phyloP scores from a whole-genome alignment of 2,888 invertebrate genomes.

The Lordiphosa fenestrarum region DNA sequence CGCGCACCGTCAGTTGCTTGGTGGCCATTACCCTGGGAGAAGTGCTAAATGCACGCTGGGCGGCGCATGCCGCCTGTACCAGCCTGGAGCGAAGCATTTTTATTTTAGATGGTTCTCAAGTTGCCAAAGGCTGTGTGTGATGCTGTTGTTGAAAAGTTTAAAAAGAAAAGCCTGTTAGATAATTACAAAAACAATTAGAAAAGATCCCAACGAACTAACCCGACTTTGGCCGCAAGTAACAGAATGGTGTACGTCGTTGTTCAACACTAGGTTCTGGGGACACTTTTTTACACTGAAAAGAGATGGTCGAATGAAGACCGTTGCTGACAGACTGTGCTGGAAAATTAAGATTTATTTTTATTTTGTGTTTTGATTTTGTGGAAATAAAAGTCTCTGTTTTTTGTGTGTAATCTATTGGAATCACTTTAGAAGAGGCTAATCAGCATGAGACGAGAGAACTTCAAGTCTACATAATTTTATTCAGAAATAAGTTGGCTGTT shows the following conservation, averaged over 20 bases:
- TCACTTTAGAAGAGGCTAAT: too few species aligned
- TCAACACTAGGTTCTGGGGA: neutral
- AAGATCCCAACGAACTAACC: constrained; percentile 41
- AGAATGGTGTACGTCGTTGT: neutral
- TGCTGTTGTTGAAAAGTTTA: constrained; percentile 22
- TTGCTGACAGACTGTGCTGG: neutral
- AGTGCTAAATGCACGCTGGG: constrained; percentile 82
- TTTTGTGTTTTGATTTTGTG: too few species aligned
- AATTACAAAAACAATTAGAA: constrained; percentile 29
- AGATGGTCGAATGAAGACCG: neutral
- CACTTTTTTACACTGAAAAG: too few species aligned
- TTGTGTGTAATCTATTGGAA: too few species aligned
- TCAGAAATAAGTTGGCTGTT: too few species aligned
- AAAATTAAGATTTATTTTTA: too few species aligned
- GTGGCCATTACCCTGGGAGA: constrained; percentile 79
- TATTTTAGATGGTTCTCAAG: constrained; percentile 34
- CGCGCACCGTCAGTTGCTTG: constrained; percentile 94
- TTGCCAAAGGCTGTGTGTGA: constrained; percentile 7
- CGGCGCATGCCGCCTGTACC: constrained; percentile 68
- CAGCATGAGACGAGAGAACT: too few species aligned
- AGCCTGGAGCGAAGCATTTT: constrained; percentile 61
- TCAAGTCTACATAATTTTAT: too few species aligned
- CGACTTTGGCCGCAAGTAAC: constrained; percentile 26
- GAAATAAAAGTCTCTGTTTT: too few species aligned
- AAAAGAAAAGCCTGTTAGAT: constrained; percentile 45